These are phyloP conservation scores for Sinocyclocheilus grahami DNA, from an alignment of 2,113 vertebrate species.

Conservation along the genomic window DNA sequence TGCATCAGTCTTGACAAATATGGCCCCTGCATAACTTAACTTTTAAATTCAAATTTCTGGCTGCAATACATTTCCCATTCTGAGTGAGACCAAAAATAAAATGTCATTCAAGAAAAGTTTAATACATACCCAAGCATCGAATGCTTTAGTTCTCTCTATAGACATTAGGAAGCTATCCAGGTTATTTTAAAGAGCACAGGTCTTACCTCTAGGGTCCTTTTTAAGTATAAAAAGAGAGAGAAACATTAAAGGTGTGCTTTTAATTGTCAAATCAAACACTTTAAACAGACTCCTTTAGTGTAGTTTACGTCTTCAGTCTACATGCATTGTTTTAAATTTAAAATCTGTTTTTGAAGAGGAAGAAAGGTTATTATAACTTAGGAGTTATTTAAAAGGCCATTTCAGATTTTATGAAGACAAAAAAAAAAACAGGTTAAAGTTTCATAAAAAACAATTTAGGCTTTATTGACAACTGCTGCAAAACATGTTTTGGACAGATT, in stretches of 20 bases:
- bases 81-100: conserved; percentile 72
- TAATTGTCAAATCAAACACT: conserved; percentile 74
- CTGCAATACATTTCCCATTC: conserved; percentile 77
- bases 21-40: conserved; percentile 88
- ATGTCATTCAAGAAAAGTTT: conserved; percentile 74
- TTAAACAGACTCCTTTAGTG: conserved; percentile 79
- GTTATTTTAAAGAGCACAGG: conserved; percentile 81
- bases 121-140: conserved; percentile 84
- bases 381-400: conserved; percentile 76
- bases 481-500: conserved; percentile 92
- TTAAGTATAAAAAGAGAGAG: conserved; percentile 84
- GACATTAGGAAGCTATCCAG: conserved; percentile 84
- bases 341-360: conserved; percentile 75
- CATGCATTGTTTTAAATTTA: conserved; percentile 84
- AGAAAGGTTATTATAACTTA: conserved; percentile 70
- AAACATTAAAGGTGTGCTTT: conserved; percentile 82
- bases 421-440: conserved; percentile 95
- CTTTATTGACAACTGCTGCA: conserved; percentile 99
- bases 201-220: conserved; percentile 86
- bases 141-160: conserved; percentile 79
- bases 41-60: conserved; percentile 90
- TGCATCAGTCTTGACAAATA: conserved; percentile 83
- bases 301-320: conserved; percentile 77
- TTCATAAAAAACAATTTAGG: conserved; percentile 98
- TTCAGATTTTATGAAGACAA: conserved; percentile 84